A percentile compares a stretch with the other conserved stretches of the same genome.
These are phyloP conservation scores for Callocephalon fimbriatum DNA, from an alignment of 2,113 vertebrate species.

Conservation along the genomic window DNA sequence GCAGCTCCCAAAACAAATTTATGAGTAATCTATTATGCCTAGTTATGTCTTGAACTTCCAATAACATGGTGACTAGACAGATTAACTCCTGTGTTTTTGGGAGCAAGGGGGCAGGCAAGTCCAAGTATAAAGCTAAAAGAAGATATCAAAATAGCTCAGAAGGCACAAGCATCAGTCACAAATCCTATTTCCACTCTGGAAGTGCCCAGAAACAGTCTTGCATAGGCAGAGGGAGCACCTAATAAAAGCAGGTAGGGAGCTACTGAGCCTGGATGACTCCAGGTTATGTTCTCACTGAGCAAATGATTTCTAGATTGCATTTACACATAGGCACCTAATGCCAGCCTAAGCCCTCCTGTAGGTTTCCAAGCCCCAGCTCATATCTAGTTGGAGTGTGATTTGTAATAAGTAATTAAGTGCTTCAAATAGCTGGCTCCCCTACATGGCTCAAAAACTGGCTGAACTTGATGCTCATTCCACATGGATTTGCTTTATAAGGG, in stretches of 20 bases:
- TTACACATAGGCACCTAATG: background rate
- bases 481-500: background rate
- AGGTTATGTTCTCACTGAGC: background rate
- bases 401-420: background rate
- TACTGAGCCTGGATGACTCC: background rate
- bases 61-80: fast-evolving
- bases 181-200: background rate
- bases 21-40: fast-evolving
- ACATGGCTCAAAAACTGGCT: background rate
- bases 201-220: background rate
- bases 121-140: background rate
- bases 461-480: background rate
- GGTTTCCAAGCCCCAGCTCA: background rate
- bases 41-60: background rate
- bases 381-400: background rate
- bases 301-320: background rate
- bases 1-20: background rate
- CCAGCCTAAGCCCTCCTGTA: background rate
- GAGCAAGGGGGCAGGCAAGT: background rate
- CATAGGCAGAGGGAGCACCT: too few relatives aligned
- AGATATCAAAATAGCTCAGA: background rate
- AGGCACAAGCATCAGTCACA: background rate
- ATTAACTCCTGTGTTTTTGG: background rate
- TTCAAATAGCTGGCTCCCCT: background rate
- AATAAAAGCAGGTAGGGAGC: background rate